phyloP scores from a whole-genome alignment of 2,113 vertebrate genomes.

The Stigmatopora nigra region DNA sequence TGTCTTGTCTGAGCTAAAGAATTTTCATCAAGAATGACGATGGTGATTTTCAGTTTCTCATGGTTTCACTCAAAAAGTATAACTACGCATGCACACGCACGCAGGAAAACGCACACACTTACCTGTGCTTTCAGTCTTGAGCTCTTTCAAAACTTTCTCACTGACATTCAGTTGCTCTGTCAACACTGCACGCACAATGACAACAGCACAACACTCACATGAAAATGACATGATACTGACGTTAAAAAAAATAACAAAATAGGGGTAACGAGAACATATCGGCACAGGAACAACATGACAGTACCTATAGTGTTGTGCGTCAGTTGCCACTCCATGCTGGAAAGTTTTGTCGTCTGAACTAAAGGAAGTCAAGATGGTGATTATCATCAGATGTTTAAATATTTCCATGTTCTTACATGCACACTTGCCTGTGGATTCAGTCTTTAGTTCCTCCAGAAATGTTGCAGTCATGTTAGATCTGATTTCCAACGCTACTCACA shows the following conservation, averaged over 20 bases:
- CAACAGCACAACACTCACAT: background rate
- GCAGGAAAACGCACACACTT: background rate
- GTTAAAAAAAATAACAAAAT: too few relatives aligned
- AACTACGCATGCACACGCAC: too few relatives aligned
- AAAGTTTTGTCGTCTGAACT: background rate
- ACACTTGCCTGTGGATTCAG: background rate
- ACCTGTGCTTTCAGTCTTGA: background rate
- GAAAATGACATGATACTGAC: background rate
- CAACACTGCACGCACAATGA: constrained; percentile 11
- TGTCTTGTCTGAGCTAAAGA: background rate
- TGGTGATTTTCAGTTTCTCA: background rate
- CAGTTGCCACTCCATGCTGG: too few relatives aligned
- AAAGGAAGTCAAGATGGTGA: background rate
- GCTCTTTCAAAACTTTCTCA: constrained; percentile 18
- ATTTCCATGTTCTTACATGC: background rate
- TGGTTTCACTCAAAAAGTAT: background rate
- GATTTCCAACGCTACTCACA: background rate
- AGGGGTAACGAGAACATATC: background rate
- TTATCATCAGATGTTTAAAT: background rate
- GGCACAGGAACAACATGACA: too few relatives aligned
- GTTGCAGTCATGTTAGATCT: background rate
- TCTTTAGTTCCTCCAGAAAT: background rate
- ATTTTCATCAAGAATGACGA: background rate
- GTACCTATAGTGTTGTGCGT: too few relatives aligned
- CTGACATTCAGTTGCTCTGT: constrained; percentile 9